phyloP scores from a whole-genome alignment of 1,140 invertebrate genomes.

The Potamilus streckersoni region DNA sequence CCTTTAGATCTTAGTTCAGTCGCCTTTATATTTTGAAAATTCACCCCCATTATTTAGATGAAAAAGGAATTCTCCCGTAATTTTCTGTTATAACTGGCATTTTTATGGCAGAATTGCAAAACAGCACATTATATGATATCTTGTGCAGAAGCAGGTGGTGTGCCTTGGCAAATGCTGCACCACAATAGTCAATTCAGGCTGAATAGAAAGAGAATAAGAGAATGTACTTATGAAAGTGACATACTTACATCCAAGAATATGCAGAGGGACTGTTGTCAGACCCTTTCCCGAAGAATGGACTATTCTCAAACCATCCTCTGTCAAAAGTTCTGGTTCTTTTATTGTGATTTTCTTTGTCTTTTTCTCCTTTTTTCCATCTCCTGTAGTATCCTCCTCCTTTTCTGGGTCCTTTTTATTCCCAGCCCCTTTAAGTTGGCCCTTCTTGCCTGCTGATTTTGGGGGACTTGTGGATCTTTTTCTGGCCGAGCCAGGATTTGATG shows the following conservation, averaged over 20 bases:
- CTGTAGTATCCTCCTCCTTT: conserved; percentile 9
- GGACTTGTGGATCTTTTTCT: conserved; percentile 9
- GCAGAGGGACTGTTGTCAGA: conserved; percentile 48
- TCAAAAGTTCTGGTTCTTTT: conserved; percentile 36
- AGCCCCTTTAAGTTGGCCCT: conserved; percentile 15
- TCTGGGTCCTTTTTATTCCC: conserved; percentile 19
- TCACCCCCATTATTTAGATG: too few species aligned
- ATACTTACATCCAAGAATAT: conserved; percentile 45
- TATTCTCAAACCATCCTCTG: conserved; percentile 43
- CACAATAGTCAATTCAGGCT: too few species aligned
- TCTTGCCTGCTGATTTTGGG: conserved; percentile 19
- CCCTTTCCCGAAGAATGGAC: conserved; percentile 56
- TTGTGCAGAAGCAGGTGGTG: too few species aligned
- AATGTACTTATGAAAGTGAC: background rate
- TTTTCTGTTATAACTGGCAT: too few species aligned
- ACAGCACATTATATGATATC: too few species aligned
- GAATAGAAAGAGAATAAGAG: background rate
- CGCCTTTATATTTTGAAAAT: too few species aligned
- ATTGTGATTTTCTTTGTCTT: conserved; percentile 33
- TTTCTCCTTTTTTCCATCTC: conserved; percentile 26
- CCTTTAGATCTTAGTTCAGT: too few species aligned
- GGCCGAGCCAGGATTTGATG: background rate
- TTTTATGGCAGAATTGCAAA: background rate
- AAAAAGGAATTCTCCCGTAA: too few species aligned
- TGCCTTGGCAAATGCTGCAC: too few species aligned